Base-by-base conservation (phyloP, 2,888 invertebrate genomes). In the Epinotia brunnichana region DNA sequence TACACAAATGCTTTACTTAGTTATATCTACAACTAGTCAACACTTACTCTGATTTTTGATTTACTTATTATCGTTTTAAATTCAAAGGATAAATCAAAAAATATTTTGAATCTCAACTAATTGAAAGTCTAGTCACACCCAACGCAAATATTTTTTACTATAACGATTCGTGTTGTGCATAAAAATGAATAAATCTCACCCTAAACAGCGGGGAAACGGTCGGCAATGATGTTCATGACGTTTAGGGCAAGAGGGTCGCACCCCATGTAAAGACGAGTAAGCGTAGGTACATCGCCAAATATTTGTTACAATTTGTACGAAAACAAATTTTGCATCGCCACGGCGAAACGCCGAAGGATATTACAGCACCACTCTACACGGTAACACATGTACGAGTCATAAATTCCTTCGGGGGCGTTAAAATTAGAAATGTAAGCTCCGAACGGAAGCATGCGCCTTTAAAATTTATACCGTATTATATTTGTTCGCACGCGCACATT, bases 401-500 rank as follows among this genome's bases (percentile, higher is more conserved):
- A 91, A 92, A 92, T 92, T 91, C 83, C 79, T 85, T 83, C 85
- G 85, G 84, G 87, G 85, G 81, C 89, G 91, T 90, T 91, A 89
- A 90, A 92, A 91, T 92, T 91, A 92, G 91, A 92, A 90, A 89
- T 88, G 90, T 90, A 88, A 87, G 87, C 87, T 82, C 79, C 80
- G 83, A 82, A 83, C 78, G 84, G 89, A 90, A 88, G 88, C 91
- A 90, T 90, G 89, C 84, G 87, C 86, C 83, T 89, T 88, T 90
- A 87, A 87, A 91, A 90, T 91, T 87, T 90, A 89, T 88, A 85
- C 80, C 79, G 82, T 82, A 88, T 88, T 88, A 87, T 83, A 85
- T 85, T 85, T 83, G 82, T 81, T 83, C 81, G 79, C 82, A 79
- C 81, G 79, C 82, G 79, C 76, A 76, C 81, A 83, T 21, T 81